Evolutionary conservation across 2,888 invertebrate species (phyloP).

Genomic region (Endotricha flammealis): DNA sequence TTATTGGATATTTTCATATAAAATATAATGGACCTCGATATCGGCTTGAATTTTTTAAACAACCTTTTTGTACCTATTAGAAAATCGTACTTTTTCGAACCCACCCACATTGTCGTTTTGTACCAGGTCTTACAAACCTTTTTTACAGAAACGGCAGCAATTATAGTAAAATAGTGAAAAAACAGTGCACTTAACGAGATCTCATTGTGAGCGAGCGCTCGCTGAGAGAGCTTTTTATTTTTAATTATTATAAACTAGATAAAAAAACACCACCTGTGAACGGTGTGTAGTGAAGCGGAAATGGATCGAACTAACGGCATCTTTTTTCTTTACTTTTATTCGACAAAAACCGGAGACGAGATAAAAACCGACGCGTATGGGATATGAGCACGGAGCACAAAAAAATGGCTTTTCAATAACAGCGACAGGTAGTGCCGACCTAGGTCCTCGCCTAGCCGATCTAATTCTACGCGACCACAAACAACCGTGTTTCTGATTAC

Average conservation of each 20-base stretch:
- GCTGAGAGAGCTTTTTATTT: constrained; percentile 51
- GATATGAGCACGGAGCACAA: constrained; percentile 56
- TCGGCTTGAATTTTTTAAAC: constrained; percentile 12
- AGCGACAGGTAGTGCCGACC: constrained; percentile 14
- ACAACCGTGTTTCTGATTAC: constrained; percentile 18
- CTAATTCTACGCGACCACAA: not conserved
- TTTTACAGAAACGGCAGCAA: constrained; percentile 37
- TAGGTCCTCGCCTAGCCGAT: not conserved
- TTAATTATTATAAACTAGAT: constrained; percentile 65
- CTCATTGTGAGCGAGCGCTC: constrained; percentile 46
- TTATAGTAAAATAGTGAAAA: constrained; percentile 44
- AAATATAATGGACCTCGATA: constrained; percentile 50
- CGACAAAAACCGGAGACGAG: constrained; percentile 62
- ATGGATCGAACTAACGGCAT: constrained; percentile 69
- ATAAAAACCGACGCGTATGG: constrained; percentile 63
- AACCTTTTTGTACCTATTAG: constrained; percentile 22
- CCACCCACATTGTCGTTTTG: constrained; percentile 8
- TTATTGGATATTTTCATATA: constrained; percentile 66
- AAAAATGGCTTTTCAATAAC: constrained; percentile 23
- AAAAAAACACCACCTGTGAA: constrained; percentile 69
- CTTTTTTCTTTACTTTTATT: constrained; percentile 52
- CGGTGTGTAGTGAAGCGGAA: constrained; percentile 69
- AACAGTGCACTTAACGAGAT: constrained; percentile 57
- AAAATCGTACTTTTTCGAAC: constrained; percentile 19
- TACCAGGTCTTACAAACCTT: constrained; percentile 26